phyloP scores from a whole-genome alignment of 2,113 vertebrate genomes.

The Toxotes jaculatrix region DNA sequence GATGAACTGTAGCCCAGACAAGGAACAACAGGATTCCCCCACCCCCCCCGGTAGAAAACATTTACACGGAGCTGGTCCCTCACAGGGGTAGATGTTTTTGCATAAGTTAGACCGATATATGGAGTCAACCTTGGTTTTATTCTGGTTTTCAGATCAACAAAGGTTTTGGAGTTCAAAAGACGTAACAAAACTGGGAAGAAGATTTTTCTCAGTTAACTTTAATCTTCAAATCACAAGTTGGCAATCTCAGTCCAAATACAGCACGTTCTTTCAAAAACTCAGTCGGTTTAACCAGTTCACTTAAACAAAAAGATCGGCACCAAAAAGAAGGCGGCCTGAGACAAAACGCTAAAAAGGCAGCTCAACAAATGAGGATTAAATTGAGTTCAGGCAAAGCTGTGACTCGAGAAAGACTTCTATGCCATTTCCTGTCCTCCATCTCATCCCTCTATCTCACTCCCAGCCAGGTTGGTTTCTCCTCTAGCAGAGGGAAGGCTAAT shows the following conservation, averaged over 20 bases:
- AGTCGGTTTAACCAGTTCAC: too few species aligned
- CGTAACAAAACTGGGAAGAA: background rate
- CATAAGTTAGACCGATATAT: background rate
- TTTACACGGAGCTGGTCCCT: constrained; percentile 29
- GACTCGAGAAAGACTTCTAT: background rate
- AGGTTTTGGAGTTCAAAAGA: constrained; percentile 1
- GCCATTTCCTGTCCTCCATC: constrained; percentile 34
- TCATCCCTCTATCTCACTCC: constrained; percentile 28
- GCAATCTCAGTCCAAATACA: background rate
- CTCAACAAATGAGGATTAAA: background rate
- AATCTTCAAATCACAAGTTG: background rate
- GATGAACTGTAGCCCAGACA: constrained; percentile 50
- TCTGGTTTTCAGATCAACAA: background rate
- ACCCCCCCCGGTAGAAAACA: constrained; percentile 20
- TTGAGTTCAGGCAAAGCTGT: background rate
- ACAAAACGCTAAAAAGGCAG: background rate
- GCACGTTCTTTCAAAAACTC: background rate
- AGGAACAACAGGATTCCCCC: constrained; percentile 59
- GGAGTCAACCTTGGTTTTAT: background rate
- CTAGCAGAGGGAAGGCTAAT: constrained; percentile 65
- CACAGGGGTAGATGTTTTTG: constrained; percentile 4
- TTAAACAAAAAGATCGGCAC: background rate
- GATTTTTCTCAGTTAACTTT: background rate
- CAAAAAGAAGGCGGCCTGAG: background rate
- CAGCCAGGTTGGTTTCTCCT: constrained; percentile 53